Conservation (phyloP, 1,140 invertebrate genomes). For the Dendroctonus valens region DNA sequence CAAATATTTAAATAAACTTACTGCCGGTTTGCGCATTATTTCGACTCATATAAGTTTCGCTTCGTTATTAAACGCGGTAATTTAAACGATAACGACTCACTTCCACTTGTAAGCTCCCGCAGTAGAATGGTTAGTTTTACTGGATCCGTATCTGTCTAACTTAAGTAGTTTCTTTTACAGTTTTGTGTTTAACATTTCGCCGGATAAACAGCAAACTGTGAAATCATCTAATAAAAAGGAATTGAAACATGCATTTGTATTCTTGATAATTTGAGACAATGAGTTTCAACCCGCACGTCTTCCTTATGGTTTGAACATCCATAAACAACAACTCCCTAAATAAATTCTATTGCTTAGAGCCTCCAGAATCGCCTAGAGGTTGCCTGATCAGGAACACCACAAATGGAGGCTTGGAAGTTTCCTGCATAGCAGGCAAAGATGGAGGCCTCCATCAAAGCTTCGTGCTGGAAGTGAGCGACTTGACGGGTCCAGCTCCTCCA, state of each 20-base stretch:
- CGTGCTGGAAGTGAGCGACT: constrained; percentile 74
- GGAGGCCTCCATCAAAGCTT: constrained; percentile 82
- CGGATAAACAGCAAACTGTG: no score
- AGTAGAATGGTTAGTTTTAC: no score
- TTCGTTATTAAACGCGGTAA: constrained; percentile 39
- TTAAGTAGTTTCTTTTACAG: no score
- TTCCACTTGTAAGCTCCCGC: constrained; percentile 14
- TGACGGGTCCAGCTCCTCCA: constrained; percentile 52
- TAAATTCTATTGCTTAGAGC: constrained; percentile 16
- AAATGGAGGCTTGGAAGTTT: constrained; percentile 62
- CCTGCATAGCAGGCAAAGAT: constrained; percentile 74
- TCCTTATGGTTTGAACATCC: no score
- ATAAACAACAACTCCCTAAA: background rate
- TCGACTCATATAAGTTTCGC: constrained; percentile 40
- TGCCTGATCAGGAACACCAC: constrained; percentile 68
- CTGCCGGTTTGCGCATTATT: constrained; percentile 42
- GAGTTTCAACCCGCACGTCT: no score
- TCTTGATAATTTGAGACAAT: no score
- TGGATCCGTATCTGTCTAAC: no score
- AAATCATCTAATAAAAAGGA: no score
- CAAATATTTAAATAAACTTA: constrained; percentile 47
- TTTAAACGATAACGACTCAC: constrained; percentile 37
- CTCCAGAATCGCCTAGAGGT: constrained; percentile 66
- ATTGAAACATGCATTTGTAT: no score
- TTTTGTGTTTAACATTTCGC: no score